Evolutionary conservation across 2,113 vertebrate species (phyloP).

Genomic region (Pollimyrus isidori): DNA sequence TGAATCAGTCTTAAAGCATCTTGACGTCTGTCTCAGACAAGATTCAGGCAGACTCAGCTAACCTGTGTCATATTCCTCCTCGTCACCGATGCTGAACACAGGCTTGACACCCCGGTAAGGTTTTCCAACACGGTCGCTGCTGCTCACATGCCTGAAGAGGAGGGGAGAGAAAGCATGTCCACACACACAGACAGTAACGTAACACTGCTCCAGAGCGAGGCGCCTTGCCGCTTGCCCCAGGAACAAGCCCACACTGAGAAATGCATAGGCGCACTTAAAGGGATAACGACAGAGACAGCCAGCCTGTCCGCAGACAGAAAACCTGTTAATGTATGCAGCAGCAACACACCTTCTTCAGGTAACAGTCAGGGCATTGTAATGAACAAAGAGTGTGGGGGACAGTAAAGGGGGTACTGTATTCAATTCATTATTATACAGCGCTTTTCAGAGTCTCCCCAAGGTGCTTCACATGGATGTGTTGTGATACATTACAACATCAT

Average conservation of each 20-base stretch:
- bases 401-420: background rate
- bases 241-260: background rate
- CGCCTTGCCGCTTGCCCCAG: background rate
- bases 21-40: background rate
- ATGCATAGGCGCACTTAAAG: background rate
- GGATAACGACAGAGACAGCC: background rate
- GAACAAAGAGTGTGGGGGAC: background rate
- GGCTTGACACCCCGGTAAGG: conserved; percentile 95
- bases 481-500: background rate
- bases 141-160: conserved; percentile 81
- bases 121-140: conserved; percentile 91
- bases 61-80: conserved; percentile 98
- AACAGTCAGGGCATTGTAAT: background rate
- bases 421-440: background rate
- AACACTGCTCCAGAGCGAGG: background rate
- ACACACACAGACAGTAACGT: background rate
- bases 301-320: background rate
- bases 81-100: conserved; percentile 95
- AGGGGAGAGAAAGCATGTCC: background rate
- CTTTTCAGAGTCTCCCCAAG: background rate
- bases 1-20: background rate
- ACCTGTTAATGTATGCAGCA: background rate
- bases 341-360: background rate
- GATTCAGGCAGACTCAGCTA: background rate
- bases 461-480: background rate